Percentiles rank a stretch among this genome's conserved stretches.
These are phyloP conservation scores for Thaleichthys pacificus DNA, from an alignment of 2,797 vertebrate genomes.

Conservation along the genomic window DNA sequence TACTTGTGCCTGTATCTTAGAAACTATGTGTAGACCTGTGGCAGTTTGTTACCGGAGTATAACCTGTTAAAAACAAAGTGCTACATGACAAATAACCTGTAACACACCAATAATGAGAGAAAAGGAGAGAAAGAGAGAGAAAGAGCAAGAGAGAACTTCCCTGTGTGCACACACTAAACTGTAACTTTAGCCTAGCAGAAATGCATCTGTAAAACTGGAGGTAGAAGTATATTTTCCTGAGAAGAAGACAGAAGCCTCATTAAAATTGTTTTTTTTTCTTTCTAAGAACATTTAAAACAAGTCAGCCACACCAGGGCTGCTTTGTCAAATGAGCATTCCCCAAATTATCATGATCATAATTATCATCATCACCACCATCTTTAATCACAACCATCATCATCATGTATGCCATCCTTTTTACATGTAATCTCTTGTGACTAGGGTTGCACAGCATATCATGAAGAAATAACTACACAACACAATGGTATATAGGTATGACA, in stretches of 20 bases:
- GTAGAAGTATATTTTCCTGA: slow-evolving; percentile 85
- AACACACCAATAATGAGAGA: slow-evolving; percentile 47
- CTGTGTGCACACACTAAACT: slow-evolving; percentile 55
- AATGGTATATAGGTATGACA: slow-evolving; percentile 55
- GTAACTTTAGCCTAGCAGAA: slow-evolving; percentile 64
- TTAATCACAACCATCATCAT: slow-evolving; percentile 40
- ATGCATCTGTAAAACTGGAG: slow-evolving; percentile 74
- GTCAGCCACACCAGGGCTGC: slow-evolving; percentile 44
- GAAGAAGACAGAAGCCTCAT: slow-evolving; percentile 68
- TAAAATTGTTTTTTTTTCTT: slow-evolving; percentile 58
- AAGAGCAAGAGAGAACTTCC: slow-evolving; percentile 40
- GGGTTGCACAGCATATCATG: slow-evolving; percentile 51
- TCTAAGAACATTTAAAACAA: slow-evolving; percentile 52
- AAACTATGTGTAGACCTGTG: slow-evolving; percentile 56
- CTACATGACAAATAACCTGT: slow-evolving; percentile 53
- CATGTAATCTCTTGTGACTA: slow-evolving; percentile 65
- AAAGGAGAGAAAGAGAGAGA: slow-evolving; percentile 4
- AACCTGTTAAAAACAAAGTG: slow-evolving; percentile 49
- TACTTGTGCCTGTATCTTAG: slow-evolving; percentile 32
- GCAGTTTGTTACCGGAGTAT: slow-evolving; percentile 52
- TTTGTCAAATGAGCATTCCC: slow-evolving; percentile 27
- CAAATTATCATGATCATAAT: slow-evolving; percentile 34
- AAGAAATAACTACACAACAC: slow-evolving; percentile 43
- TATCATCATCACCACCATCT: slow-evolving; percentile 35
- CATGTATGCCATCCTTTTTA: slow-evolving; percentile 48